Base-by-base conservation (phyloP, 2,888 invertebrate species). In the Aporophyla nigra region DNA sequence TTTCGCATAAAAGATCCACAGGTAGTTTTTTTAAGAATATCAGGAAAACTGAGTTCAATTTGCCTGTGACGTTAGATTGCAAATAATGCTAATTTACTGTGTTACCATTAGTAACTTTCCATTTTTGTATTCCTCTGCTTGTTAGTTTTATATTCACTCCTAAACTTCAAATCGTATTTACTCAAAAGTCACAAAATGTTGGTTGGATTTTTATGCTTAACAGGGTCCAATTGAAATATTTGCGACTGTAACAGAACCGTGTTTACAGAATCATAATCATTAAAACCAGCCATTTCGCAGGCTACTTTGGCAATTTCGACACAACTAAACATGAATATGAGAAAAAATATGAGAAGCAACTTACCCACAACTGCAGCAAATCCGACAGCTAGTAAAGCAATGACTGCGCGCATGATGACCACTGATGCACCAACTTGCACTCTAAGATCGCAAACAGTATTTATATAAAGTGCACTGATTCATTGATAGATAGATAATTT, bases 391-490 rank as follows among this genome's bases (percentile, higher is more conserved):
- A 89, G 4, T 10, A 86, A 24, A 24, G 56, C 7, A 0, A 78
- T 21, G n/a, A 75, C 24, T 59, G 56, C 82, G 27, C 77, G 76
- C 89, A 89, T 89, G 21, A 63, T 83, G 43, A 21, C 24, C 27
- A 59, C 54, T 51, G 46, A 62, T 76, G 61, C 67, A 78, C 40
- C 46, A 63, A 80, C 61, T 76, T 81, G 61, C 33, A 67, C 19
- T 68, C 6, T n/a, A 46, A 53, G n/a, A 53, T 46, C 19, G 9
- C 16, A 6, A 14, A 27, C n/a, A 58, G 19, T 61, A 77, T 77
- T 76, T 86, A 86, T 86, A 85, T 54, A 40, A 56, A 85, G 62
- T 83, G 56, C 65, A 69, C 68, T 80, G 80, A 86, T 71, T 83
- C 76, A 86, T 80, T 62, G 12, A 83, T 66, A 71, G 12, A 83